These are phyloP conservation scores for Pristionchus japonicus DNA, from an alignment of 2,888 invertebrate species.

Conservation along the genomic window DNA sequence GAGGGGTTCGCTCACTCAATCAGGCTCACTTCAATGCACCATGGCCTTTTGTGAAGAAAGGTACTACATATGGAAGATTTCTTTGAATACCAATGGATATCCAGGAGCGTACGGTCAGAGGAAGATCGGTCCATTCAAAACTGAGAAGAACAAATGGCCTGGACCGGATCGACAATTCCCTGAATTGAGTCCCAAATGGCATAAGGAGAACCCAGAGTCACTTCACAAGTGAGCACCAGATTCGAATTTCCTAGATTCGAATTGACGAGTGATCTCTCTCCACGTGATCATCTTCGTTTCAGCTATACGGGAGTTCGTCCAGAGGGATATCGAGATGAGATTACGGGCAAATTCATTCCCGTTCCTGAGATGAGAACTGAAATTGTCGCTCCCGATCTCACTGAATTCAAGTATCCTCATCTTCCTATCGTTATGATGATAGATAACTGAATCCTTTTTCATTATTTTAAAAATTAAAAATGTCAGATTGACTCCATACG, in stretches of 20 bases:
- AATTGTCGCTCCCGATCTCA: constrained; percentile 90
- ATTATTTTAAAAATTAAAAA: neutral
- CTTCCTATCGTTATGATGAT: too few species aligned
- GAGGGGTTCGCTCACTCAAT: constrained; percentile 68
- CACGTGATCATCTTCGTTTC: constrained; percentile 23
- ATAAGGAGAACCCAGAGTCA: constrained; percentile 63
- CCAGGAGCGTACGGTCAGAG: constrained; percentile 64
- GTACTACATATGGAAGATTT: constrained; percentile 34
- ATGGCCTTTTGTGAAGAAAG: constrained; percentile 74
- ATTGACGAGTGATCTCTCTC: neutral
- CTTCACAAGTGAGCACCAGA: constrained; percentile 56
- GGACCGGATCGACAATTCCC: constrained; percentile 72
- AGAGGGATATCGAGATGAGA: constrained; percentile 66
- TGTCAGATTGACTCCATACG: constrained; percentile 88
- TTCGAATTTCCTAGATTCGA: too few species aligned
- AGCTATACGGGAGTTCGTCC: constrained; percentile 69
- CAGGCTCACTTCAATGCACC: constrained; percentile 66
- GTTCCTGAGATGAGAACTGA: constrained; percentile 93
- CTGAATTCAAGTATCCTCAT: constrained; percentile 82
- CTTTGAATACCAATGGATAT: neutral
- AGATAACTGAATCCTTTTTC: too few species aligned
- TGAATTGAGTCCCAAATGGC: constrained; percentile 71
- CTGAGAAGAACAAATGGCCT: constrained; percentile 69
- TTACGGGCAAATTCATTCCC: constrained; percentile 71
- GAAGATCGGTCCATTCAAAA: constrained; percentile 69